These are phyloP conservation scores for Cryptotis parvus DNA, from an alignment of 2,113 vertebrate species.

Conservation along the genomic window DNA sequence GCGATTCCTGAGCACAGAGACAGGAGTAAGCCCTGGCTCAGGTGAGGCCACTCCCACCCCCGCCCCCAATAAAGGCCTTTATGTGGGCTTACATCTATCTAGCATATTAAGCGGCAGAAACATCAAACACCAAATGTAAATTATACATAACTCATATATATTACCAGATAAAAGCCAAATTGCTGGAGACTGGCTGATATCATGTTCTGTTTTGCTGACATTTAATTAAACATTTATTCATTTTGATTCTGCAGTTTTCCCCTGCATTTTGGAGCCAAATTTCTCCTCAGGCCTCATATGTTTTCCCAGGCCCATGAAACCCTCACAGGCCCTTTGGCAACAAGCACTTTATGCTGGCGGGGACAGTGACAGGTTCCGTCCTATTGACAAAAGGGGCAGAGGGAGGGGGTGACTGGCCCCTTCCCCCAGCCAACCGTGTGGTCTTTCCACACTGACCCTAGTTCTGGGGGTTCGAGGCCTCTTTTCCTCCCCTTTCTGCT, in stretches of 20 bases:
- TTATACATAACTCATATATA: constrained; percentile 72
- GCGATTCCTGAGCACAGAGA: too few species aligned
- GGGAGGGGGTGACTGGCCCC: background rate
- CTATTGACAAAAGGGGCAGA: constrained; percentile 53
- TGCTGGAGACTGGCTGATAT: constrained; percentile 70
- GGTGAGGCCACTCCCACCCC: too few species aligned
- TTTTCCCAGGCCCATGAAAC: constrained; percentile 61
- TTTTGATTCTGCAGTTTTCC: constrained; percentile 76
- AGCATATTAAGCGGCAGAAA: constrained; percentile 61
- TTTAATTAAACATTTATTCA: constrained; percentile 84
- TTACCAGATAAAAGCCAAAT: constrained; percentile 76
- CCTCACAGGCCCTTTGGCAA: constrained; percentile 45
- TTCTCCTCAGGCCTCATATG: background rate
- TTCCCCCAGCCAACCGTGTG: background rate
- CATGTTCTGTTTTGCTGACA: constrained; percentile 73
- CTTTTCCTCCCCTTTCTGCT: background rate
- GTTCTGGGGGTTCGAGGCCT: background rate
- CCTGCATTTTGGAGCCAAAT: constrained; percentile 64
- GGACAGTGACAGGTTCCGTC: background rate
- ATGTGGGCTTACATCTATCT: background rate
- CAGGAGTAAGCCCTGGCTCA: too few species aligned
- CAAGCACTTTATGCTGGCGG: background rate
- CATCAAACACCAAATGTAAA: constrained; percentile 66
- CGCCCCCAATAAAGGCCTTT: too few species aligned
- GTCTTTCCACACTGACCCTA: background rate